Base-by-base conservation (phyloP, 2,113 vertebrate genomes). In the Gallinago undulata region DNA sequence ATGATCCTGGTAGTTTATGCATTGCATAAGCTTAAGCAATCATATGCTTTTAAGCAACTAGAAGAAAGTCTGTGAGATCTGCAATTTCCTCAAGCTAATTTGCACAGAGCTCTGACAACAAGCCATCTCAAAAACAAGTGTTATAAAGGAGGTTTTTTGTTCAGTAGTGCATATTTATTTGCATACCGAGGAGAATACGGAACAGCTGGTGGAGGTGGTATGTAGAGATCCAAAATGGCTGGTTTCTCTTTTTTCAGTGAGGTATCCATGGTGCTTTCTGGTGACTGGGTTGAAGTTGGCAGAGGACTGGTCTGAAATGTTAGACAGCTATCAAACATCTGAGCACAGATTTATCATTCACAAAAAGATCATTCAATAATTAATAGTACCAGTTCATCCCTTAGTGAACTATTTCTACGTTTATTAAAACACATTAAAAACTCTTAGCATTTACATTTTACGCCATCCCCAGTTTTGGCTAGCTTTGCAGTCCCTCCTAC, bases 161-260 rank as follows among this genome's bases (percentile, higher is more conserved):
- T 75, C 51, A 60, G 41, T 3, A 27, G 4, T 35, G 19, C 8
- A 13, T 1, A 9, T 51, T 11, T 77, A 56, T 12, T 57, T 55
- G 91, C 98, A 68, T 98, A 99, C 99, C 98, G 96, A 30, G 99
- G 99, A 11, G 96, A 96, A 96, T 99, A 99, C 0, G 99, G 99
- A 10, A 98, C 97, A 23, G 98, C 84, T 5, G 99, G 99, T 0
- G 99, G 99, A 74, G 99, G 99, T 48, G 99, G 99, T 64, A 99
- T 99, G 84, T 98, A 98, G 39, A 99, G 96, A 79, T 99, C 99
- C 95, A 99, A 88, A 95, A 99, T 98, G 91, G 99, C 97, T 0
- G 99, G 97, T 89, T 99, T 99, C 91, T 98, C 98, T 77, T 98
- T 98, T 94, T 97, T 98, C 95, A 97, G 89, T 2, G 98, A 97